A percentile compares a stretch with the other conserved stretches of the same genome.
Evolutionary conservation across 2,888 invertebrate species (phyloP).

Genomic region (Erpobdella octoculata): DNA sequence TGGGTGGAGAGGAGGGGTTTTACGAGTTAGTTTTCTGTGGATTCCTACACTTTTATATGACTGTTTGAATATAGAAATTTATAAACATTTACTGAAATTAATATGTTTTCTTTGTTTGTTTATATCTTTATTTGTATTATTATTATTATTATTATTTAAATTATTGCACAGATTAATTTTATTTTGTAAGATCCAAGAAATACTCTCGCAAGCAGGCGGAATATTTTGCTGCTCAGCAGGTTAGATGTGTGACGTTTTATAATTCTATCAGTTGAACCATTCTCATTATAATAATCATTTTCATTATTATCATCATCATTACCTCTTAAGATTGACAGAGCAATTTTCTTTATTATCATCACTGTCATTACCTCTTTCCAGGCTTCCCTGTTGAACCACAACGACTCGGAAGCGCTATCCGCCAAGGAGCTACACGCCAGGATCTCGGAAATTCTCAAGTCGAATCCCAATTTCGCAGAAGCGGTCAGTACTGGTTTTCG

Average conservation of each 20-base stretch:
- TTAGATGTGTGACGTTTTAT: conserved; percentile 30
- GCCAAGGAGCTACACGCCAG: conserved; percentile 70
- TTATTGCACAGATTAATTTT: neutral
- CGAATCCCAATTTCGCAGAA: conserved; percentile 73
- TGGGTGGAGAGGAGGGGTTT: no score
- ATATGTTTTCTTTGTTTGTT: no score
- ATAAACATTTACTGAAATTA: no score
- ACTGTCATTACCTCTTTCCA: conserved; percentile 12
- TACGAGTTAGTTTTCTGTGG: no score
- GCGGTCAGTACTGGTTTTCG: conserved; percentile 60
- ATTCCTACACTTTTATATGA: no score
- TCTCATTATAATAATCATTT: neutral
- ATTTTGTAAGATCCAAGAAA: conserved; percentile 8
- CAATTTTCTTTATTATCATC: neutral
- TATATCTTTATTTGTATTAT: neutral
- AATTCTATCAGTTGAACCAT: no score
- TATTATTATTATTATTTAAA: neutral
- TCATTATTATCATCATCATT: neutral
- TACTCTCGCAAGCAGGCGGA: conserved; percentile 70
- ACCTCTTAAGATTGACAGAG: neutral
- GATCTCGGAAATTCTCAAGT: conserved; percentile 65
- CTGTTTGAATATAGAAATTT: no score
- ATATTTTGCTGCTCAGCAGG: conserved; percentile 75
- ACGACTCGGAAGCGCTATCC: conserved; percentile 70
- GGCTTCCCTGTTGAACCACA: conserved; percentile 63